Evolutionary conservation across 2,888 invertebrate species (phyloP).

Genomic region (Pristionchus maxplancki): DNA sequence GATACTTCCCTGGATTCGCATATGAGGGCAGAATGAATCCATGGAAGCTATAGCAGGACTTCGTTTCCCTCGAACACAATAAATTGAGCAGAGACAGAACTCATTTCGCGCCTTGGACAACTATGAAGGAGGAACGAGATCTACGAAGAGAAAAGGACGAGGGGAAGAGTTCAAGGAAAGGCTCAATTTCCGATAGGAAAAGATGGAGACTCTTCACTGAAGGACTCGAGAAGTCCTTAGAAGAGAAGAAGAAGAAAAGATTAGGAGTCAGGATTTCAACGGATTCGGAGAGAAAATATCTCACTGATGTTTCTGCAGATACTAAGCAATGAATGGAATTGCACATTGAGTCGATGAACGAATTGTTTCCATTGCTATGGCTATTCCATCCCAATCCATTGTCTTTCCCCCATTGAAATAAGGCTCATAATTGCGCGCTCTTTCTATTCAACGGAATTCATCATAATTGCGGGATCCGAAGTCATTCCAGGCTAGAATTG

Average conservation of each 20-base stretch:
- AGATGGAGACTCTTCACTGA: not conserved
- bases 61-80: not conserved
- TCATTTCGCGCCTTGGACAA: slow-evolving; percentile 12
- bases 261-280: not conserved
- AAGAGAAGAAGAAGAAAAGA: not conserved
- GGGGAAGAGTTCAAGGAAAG: not conserved
- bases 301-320: not conserved
- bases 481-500: slow-evolving; percentile 6
- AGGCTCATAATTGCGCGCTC: not conserved
- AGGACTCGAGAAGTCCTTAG: not conserved
- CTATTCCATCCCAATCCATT: not conserved
- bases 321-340: not conserved
- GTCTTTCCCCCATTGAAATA: slow-evolving; percentile 17
- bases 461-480: slow-evolving; percentile 19
- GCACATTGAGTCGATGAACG: not conserved
- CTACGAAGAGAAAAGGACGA: not conserved
- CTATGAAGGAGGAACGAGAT: slow-evolving; percentile 1
- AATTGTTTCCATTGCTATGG: not conserved
- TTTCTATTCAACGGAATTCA: slow-evolving; percentile 40
- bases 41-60: not conserved
- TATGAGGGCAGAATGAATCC: not conserved
- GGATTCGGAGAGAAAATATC: not conserved
- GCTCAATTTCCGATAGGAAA: slow-evolving; percentile 36
- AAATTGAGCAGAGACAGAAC: slow-evolving; percentile 27
- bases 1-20: too few species aligned